Conservation (phyloP, 2,113 vertebrate genomes). For the Myotis lucifugus region DNA sequence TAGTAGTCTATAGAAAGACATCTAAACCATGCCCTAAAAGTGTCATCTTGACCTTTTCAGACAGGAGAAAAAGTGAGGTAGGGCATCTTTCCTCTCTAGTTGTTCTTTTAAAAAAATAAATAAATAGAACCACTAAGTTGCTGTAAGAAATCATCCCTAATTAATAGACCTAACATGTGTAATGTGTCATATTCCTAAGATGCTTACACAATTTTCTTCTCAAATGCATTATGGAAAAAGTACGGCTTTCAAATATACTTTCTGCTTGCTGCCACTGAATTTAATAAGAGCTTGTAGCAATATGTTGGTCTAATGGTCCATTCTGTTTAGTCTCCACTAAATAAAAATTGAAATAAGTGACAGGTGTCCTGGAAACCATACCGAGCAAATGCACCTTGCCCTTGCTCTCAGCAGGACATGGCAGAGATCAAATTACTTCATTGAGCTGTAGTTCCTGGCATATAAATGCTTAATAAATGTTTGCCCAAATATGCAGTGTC, state of each 20-base stretch:
- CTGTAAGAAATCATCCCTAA: conserved; percentile 27
- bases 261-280: conserved; percentile 9
- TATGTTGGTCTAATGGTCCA: neutral
- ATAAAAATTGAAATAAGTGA: conserved; percentile 39
- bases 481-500: neutral
- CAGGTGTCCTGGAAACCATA: conserved; percentile 26
- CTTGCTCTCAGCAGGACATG: neutral
- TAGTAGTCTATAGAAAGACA: neutral
- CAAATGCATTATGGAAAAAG: conserved; percentile 42
- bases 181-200: conserved; percentile 40
- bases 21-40: neutral
- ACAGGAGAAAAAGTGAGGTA: neutral
- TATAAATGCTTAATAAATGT: conserved; percentile 34
- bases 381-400: neutral
- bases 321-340: conserved; percentile 37
- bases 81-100: conserved; percentile 5
- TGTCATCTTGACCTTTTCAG: conserved; percentile 50
- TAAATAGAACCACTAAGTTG: neutral
- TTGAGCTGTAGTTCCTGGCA: neutral
- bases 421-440: conserved; percentile 24
- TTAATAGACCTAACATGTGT: conserved; percentile 30
- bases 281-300: neutral
- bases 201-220: conserved; percentile 47
- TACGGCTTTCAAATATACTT: neutral
- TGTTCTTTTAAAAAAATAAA: neutral